These are phyloP conservation scores for Zophobas morio DNA, from an alignment of 1,140 invertebrate species.

Conservation along the genomic window DNA sequence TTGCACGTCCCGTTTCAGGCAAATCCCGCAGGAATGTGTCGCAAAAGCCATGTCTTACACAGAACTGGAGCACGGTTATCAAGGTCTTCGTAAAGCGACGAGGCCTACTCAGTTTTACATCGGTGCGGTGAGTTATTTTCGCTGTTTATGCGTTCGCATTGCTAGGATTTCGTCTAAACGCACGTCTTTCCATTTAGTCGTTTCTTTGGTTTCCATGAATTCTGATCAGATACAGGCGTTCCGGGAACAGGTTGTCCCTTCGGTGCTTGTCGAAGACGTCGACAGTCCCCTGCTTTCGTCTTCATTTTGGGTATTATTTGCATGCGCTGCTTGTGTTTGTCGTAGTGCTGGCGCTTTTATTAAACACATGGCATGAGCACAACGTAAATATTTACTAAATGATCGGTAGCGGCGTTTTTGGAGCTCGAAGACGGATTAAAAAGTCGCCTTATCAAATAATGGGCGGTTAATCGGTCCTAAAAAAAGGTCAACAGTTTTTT, in stretches of 20 bases:
- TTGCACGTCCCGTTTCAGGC: conserved; percentile 3
- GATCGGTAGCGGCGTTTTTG: background rate
- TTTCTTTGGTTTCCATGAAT: conserved; percentile 39
- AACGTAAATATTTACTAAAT: conserved; percentile 23
- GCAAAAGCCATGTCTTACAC: conserved; percentile 84
- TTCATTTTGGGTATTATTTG: conserved; percentile 59
- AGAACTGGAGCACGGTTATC: conserved; percentile 90
- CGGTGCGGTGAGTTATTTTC: conserved; percentile 64
- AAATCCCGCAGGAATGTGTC: conserved; percentile 7
- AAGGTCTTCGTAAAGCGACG: conserved; percentile 80
- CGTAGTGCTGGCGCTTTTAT: background rate
- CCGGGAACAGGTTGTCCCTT: conserved; percentile 62
- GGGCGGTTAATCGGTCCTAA: background rate
- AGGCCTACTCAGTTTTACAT: conserved; percentile 74
- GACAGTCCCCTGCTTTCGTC: conserved; percentile 64
- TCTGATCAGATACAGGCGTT: conserved; percentile 31
- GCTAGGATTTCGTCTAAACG: conserved; percentile 17
- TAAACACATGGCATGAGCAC: background rate
- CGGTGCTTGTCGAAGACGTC: conserved; percentile 69
- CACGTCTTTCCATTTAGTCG: conserved; percentile 44
- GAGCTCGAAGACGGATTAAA: background rate
- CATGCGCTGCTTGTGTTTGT: conserved; percentile 20
- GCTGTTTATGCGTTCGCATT: conserved; percentile 8
- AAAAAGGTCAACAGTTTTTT: background rate
- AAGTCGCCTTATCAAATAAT: conserved; percentile 7